These are phyloP conservation scores for Hoplodrina ambigua DNA, from an alignment of 2,888 invertebrate genomes.

Conservation along the genomic window DNA sequence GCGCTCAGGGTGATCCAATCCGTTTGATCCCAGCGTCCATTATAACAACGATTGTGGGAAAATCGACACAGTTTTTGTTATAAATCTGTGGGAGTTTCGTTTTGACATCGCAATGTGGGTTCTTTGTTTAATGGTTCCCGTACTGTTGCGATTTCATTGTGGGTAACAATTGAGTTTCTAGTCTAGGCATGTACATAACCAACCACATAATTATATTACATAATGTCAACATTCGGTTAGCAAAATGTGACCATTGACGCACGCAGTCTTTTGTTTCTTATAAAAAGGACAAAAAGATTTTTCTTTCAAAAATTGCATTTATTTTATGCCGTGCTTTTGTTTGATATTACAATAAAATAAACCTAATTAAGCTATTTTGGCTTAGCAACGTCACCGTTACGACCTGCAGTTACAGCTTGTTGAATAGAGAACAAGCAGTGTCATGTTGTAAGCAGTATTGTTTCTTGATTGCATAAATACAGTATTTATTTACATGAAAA, in stretches of 20 bases:
- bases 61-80: slow-evolving; percentile 86
- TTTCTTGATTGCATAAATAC: too few relatives aligned
- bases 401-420: too few relatives aligned
- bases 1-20: slow-evolving; percentile 81
- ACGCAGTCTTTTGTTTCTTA: not conserved
- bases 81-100: slow-evolving; percentile 88
- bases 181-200: slow-evolving; percentile 14
- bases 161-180: slow-evolving; percentile 54
- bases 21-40: slow-evolving; percentile 83
- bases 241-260: slow-evolving; percentile 13
- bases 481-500: too few relatives aligned
- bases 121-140: slow-evolving; percentile 71
- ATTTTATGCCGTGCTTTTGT: not conserved
- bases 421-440: not conserved
- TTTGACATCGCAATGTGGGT: slow-evolving; percentile 77
- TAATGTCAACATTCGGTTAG: slow-evolving; percentile 23
- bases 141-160: slow-evolving; percentile 54
- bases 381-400: not conserved
- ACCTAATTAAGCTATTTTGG: slow-evolving; percentile 19
- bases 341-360: not conserved
- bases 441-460: too few relatives aligned
- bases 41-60: slow-evolving; percentile 87
- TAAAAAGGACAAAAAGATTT: not conserved
- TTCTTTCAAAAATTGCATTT: not conserved
- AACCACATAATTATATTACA: slow-evolving; percentile 18